Evolutionary conservation across 2,888 invertebrate genomes (phyloP).

Genomic region (Globia sparganii): DNA sequence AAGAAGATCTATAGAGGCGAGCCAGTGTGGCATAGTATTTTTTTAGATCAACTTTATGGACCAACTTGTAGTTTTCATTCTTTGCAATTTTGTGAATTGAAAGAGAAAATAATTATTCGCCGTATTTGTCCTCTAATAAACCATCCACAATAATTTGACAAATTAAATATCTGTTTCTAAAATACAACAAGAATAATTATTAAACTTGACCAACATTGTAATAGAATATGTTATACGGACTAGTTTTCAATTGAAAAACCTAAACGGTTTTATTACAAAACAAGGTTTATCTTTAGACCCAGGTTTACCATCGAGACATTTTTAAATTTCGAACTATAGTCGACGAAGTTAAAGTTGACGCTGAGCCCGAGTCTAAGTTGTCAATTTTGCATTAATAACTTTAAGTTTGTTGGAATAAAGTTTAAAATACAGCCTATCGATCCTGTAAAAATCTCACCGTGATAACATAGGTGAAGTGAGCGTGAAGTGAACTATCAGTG

Average conservation of each 20-base stretch:
- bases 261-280: background rate
- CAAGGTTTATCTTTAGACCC: background rate
- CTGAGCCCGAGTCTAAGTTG: background rate
- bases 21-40: conserved; percentile 25
- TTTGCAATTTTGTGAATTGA: background rate
- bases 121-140: background rate
- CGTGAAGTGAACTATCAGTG: too few relatives aligned
- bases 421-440: too few relatives aligned
- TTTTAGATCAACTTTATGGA: background rate
- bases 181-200: background rate
- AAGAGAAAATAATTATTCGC: background rate
- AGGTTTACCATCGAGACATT: too few relatives aligned
- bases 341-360: background rate
- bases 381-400: background rate
- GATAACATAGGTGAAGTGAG: too few relatives aligned
- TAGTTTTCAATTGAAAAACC: background rate
- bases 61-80: background rate
- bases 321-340: too few relatives aligned
- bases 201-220: background rate
- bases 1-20: conserved; percentile 40
- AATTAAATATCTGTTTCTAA: background rate
- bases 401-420: background rate
- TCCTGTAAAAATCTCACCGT: too few relatives aligned
- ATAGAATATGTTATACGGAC: background rate
- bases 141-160: background rate